These are phyloP conservation scores for Chesias legatella DNA, from an alignment of 2,888 invertebrate species.

Conservation along the genomic window DNA sequence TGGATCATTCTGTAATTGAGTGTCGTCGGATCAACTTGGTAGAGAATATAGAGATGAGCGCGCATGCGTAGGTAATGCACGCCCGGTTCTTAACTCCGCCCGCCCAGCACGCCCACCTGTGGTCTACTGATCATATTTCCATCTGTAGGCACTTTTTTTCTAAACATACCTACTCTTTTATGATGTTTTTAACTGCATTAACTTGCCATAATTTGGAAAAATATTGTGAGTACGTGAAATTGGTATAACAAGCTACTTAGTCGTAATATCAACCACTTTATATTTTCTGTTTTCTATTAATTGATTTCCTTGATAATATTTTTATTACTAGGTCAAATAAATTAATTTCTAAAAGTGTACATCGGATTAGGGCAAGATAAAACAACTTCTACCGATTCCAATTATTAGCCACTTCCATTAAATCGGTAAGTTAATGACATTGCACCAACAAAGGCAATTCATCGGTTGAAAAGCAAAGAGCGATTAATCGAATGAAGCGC, in stretches of 20 bases:
- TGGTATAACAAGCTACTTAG: neutral
- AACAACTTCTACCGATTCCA: constrained; percentile 3
- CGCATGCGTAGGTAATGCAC: constrained; percentile 72
- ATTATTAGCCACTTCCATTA: constrained; percentile 13
- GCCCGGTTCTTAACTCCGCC: constrained; percentile 68
- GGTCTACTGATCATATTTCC: constrained; percentile 48
- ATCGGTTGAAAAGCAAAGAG: constrained; percentile 52
- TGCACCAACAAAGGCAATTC: constrained; percentile 33
- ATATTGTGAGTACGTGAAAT: too few relatives aligned
- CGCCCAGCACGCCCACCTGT: constrained; percentile 72
- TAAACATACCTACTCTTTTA: too few relatives aligned
- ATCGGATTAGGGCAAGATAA: constrained; percentile 6
- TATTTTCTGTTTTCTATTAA: constrained; percentile 4
- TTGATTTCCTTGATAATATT: neutral
- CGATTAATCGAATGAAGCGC: constrained; percentile 61
- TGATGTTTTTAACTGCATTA: too few relatives aligned
- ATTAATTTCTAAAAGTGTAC: constrained; percentile 13
- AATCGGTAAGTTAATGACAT: constrained; percentile 30
- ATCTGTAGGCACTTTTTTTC: constrained; percentile 35
- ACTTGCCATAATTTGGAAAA: too few relatives aligned
- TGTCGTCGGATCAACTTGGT: constrained; percentile 42
- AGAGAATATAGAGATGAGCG: constrained; percentile 41
- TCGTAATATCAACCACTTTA: neutral
- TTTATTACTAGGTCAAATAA: constrained; percentile 1
- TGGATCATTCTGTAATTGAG: constrained; percentile 44